Evolutionary conservation across 2,797 vertebrate genomes (phyloP).

Genomic region (Gymnocypris eckloni): DNA sequence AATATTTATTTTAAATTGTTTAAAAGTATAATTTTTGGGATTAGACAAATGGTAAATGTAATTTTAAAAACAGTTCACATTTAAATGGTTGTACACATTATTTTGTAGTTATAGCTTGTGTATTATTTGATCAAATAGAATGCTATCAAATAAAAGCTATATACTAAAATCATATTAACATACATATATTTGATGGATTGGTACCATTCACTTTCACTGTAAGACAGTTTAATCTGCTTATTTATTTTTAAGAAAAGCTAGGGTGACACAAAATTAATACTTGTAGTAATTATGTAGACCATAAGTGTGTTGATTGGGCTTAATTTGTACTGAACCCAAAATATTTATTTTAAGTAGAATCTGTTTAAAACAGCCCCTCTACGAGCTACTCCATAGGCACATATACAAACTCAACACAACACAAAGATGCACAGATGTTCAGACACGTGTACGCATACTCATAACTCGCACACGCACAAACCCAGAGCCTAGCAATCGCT

Average conservation of each 20-base stretch:
- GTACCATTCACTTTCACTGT: not conserved
- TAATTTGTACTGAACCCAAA: conserved; percentile 6
- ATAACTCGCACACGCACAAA: not conserved
- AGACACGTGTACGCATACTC: not conserved
- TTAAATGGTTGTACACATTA: not conserved
- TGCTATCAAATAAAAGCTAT: not conserved
- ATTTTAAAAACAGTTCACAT: not conserved
- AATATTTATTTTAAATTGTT: not conserved
- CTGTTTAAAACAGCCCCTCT: conserved; percentile 6
- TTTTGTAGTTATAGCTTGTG: too few relatives aligned
- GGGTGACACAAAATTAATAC: not conserved
- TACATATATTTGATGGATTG: not conserved
- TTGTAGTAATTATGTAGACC: not conserved
- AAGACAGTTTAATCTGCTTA: not conserved
- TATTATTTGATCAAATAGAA: not conserved
- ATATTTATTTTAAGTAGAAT: not conserved
- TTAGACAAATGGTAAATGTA: not conserved
- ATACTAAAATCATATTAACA: not conserved
- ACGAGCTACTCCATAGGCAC: not conserved
- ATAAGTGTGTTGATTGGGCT: not conserved
- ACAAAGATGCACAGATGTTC: conserved; percentile 29
- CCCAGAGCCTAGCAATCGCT: not conserved
- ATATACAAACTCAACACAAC: conserved; percentile 1
- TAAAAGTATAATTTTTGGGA: not conserved
- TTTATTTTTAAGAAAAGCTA: not conserved